Conservation (phyloP, 2,888 invertebrate genomes). For the Mycogona germanica region DNA sequence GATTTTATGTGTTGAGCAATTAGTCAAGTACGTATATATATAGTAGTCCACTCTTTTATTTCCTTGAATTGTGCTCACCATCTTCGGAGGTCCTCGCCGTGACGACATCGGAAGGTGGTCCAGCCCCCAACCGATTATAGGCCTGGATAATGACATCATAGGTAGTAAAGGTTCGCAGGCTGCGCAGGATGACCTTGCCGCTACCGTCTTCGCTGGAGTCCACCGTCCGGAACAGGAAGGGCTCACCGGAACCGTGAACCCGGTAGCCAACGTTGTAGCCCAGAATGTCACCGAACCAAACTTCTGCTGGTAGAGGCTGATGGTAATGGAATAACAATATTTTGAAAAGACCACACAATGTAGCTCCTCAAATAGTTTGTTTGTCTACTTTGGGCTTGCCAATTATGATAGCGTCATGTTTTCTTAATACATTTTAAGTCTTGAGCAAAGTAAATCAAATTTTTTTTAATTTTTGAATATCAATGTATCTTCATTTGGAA, state of each 20-base stretch:
- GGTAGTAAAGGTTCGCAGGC: slow-evolving; percentile 18
- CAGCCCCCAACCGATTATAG: slow-evolving; percentile 20
- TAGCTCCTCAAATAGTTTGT: neutral
- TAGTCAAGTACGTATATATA: no score
- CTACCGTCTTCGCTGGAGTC: slow-evolving; percentile 8
- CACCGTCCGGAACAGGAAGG: slow-evolving; percentile 16
- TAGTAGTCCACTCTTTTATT: no score
- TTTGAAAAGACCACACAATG: neutral
- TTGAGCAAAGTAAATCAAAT: no score
- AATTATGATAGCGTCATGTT: no score
- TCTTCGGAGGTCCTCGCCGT: slow-evolving; percentile 20
- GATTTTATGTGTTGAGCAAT: no score
- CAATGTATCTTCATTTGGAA: no score
- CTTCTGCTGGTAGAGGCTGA: slow-evolving; percentile 13
- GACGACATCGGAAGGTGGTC: slow-evolving; percentile 18
- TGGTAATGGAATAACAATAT: neutral
- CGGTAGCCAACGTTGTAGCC: slow-evolving; percentile 21
- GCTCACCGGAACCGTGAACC: slow-evolving; percentile 17
- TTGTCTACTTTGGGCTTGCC: no score
- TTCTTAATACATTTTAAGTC: no score
- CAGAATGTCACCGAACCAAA: slow-evolving; percentile 18
- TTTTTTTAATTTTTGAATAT: no score
- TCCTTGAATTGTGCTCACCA: slow-evolving; percentile 16
- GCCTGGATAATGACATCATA: slow-evolving; percentile 22
- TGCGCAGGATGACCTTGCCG: slow-evolving; percentile 15